These are phyloP conservation scores for Cichladusa arquata DNA, from an alignment of 2,113 vertebrate genomes.

Conservation along the genomic window DNA sequence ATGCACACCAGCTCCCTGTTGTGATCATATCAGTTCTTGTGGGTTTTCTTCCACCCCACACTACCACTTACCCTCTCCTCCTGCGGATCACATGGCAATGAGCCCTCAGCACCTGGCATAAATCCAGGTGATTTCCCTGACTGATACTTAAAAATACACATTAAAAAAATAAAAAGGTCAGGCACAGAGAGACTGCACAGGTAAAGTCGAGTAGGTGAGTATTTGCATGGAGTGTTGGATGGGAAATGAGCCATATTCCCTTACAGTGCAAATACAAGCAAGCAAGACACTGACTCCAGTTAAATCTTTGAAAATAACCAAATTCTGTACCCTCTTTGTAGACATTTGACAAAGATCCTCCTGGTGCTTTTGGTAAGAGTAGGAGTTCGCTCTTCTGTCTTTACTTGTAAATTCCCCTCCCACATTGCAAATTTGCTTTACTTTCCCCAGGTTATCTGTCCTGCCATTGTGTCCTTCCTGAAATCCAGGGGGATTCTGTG, in stretches of 20 bases:
- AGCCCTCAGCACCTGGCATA: not conserved
- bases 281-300: not conserved
- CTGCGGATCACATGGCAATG: not conserved
- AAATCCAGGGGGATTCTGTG: not conserved
- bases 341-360: not conserved
- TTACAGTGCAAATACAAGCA: not conserved
- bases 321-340: not conserved
- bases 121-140: conserved; percentile 31
- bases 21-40: not conserved
- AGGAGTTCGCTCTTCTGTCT: conserved; percentile 12
- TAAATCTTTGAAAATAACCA: not conserved
- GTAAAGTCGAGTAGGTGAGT: not conserved
- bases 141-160: not conserved
- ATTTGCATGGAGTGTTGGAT: not conserved
- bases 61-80: not conserved
- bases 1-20: not conserved
- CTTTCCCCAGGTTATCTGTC: not conserved
- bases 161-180: not conserved
- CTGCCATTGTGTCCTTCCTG: not conserved
- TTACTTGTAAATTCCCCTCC: conserved; percentile 23
- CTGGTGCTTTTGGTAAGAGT: conserved; percentile 14
- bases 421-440: not conserved
- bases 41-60: not conserved
- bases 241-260: not conserved
- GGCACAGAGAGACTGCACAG: not conserved